Evolutionary conservation across 2,113 vertebrate species (phyloP), one percentile per base, ranked within the genome.

Genomic region (Phyllostomus hastatus): DNA sequence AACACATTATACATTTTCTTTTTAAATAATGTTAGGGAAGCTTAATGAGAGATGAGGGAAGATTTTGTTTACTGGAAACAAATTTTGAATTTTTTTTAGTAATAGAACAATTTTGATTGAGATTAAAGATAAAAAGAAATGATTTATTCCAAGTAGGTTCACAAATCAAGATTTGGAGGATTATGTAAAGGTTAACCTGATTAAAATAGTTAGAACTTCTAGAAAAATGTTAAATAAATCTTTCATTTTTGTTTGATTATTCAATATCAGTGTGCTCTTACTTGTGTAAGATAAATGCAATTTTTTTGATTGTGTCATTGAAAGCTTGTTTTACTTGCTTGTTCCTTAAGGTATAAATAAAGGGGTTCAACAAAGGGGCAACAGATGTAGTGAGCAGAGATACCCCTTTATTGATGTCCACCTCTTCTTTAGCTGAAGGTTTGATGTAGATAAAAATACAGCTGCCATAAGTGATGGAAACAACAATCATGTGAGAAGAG

Each of bases 391-490:
- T 95, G 26, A 97, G 94, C 16, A 93, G 35, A 7, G 48, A 80
- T 10, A 95, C 66, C 0, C 86, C 64, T 92, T 96, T 97, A 26
- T 97, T 97, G 11, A 92, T 76, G 3, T 33, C 35, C 10, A 96
- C 88, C 10, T 96, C 57, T 48, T 97, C 88, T 80, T 96, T 97
- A 38, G 64, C 88, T 20, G 81, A 96, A 84, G 95, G 91, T 26
- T 97, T 96, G 26, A 95, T 12, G 0, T 97, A 97, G 66, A 97
- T 95, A 57, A 98, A 97, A 15, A 97, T 98, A 14, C 94, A 89
- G 50, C 95, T 97, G 7, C 97, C 92, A 20, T 95, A 96, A 2
- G 67, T 90, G 43, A 97, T 94, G 16, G 96, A 97, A 46, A 96
- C 72, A 2, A 96, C 94, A 78, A 93, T 97, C 76, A 97, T 90